These are phyloP conservation scores for Haliclystus octoradiatus DNA, from an alignment of 30 jellyfish, hydroid and myxozoan species.

Conservation along the genomic window DNA sequence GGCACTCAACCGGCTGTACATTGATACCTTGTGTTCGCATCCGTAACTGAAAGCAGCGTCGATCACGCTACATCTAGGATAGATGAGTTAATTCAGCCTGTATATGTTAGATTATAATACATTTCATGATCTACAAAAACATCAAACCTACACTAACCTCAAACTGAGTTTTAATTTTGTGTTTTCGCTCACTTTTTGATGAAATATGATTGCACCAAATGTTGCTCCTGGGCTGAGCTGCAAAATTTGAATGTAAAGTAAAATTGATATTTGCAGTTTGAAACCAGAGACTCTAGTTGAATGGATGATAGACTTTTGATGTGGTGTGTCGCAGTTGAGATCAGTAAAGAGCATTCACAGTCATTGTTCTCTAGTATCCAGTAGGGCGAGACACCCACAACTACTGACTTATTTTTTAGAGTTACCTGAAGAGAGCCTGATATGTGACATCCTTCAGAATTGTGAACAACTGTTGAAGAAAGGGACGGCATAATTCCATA, in stretches of 20 bases:
- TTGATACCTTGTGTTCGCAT: constrained; percentile 74
- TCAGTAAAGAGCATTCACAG: no score
- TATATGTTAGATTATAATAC: no score
- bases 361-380: no score
- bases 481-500: constrained; percentile 65
- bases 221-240: constrained; percentile 61
- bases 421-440: constrained; percentile 60
- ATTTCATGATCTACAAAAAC: background rate
- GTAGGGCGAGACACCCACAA: no score
- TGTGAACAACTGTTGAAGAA: constrained; percentile 60
- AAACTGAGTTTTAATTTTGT: constrained; percentile 47
- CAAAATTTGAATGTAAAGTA: background rate
- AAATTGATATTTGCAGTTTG: no score
- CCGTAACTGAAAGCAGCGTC: constrained; percentile 73
- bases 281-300: no score
- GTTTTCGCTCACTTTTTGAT: constrained; percentile 44
- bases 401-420: no score
- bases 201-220: constrained; percentile 48
- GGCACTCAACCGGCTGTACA: constrained; percentile 69
- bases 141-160: constrained; percentile 32
- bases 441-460: constrained; percentile 56
- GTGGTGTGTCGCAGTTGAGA: no score
- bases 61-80: constrained; percentile 11
- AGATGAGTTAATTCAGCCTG: no score
- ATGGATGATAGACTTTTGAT: no score